These are phyloP conservation scores for Sphaerophoria rueppellii DNA, from an alignment of 2,888 invertebrate genomes.

Conservation along the genomic window DNA sequence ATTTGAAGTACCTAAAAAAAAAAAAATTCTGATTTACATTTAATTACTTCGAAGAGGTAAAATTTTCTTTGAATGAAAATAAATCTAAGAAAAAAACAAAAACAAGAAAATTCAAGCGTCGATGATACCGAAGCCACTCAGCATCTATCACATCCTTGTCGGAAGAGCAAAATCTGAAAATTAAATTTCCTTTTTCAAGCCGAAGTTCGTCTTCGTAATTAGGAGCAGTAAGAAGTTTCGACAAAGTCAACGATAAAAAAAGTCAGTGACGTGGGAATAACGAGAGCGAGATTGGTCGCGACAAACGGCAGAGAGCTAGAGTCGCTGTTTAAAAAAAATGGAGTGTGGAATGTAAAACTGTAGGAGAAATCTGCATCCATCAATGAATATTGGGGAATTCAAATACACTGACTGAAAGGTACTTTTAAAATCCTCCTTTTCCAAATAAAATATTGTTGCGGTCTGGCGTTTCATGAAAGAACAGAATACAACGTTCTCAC, in stretches of 20 bases:
- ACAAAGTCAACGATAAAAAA: constrained; percentile 36
- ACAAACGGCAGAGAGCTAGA: no score
- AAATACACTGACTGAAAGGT: neutral
- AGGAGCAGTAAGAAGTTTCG: constrained; percentile 59
- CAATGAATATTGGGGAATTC: constrained; percentile 20
- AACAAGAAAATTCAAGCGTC: neutral
- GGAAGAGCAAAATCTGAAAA: constrained; percentile 68
- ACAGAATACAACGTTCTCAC: neutral
- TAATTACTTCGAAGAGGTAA: constrained; percentile 62
- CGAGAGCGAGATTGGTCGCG: no score
- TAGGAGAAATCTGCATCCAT: no score
- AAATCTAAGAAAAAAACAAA: neutral
- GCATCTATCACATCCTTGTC: constrained; percentile 62
- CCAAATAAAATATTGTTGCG: constrained; percentile 5
- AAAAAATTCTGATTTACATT: constrained; percentile 71
- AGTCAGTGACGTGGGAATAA: neutral
- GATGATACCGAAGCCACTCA: constrained; percentile 38
- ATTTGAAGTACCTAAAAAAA: constrained; percentile 33
- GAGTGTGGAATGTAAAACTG: no score
- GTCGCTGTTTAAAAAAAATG: no score
- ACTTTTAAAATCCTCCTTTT: constrained; percentile 3
- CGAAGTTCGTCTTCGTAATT: constrained; percentile 68
- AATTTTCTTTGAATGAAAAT: neutral
- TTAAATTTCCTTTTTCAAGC: constrained; percentile 64
- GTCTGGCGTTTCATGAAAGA: neutral